A percentile compares a stretch with the other conserved stretches of the same genome.
phyloP scores from a whole-genome alignment of 2,113 vertebrate species.

The Rhynchomys soricoides region DNA sequence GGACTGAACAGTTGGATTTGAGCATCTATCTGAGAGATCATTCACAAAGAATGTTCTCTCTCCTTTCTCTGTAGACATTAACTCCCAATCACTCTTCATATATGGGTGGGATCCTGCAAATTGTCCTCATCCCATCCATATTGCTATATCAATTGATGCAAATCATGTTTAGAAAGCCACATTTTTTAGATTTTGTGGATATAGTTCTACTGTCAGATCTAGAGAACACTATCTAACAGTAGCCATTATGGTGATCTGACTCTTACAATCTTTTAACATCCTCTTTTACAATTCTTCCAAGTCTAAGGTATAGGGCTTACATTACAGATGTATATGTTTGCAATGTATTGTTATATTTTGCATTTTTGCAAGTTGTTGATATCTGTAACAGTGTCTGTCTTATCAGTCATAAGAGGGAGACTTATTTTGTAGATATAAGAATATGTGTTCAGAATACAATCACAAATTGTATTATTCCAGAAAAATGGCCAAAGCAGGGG shows the following conservation, averaged over 20 bases:
- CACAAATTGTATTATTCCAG: not conserved
- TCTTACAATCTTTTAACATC: too few relatives aligned
- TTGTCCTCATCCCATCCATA: not conserved
- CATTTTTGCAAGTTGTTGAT: not conserved
- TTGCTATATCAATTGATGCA: not conserved
- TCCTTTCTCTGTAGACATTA: not conserved
- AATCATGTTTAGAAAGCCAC: not conserved
- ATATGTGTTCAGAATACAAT: not conserved
- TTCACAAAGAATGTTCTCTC: not conserved
- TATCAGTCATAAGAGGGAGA: not conserved
- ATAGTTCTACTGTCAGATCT: fast-evolving
- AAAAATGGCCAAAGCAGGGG: not conserved
- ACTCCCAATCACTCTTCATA: too few relatives aligned
- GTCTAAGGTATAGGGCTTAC: not conserved
- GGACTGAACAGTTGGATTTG: not conserved
- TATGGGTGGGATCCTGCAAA: not conserved
- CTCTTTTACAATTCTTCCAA: not conserved
- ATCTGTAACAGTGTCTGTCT: not conserved
- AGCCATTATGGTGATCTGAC: not conserved
- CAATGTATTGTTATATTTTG: not conserved
- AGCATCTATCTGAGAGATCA: not conserved
- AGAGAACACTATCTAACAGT: not conserved
- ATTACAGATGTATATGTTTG: not conserved
- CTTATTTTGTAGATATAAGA: not conserved
- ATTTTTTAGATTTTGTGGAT: not conserved